Evolutionary conservation across 2,797 vertebrate genomes (phyloP).

Genomic region (Crocidura indochinensis): DNA sequence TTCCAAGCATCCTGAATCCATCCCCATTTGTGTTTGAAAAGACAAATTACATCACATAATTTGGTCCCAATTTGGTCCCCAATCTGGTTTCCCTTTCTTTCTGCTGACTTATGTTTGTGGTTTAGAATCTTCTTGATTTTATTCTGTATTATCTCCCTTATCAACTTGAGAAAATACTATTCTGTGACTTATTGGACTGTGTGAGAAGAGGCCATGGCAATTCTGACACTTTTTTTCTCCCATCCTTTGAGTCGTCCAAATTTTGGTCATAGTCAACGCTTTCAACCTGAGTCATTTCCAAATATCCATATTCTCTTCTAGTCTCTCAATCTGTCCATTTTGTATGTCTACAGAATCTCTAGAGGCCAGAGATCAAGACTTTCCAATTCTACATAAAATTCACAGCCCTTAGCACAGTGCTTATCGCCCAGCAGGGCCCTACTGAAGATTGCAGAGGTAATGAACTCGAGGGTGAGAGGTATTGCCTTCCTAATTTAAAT

Average conservation of each 20-base stretch:
- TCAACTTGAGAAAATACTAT: not conserved
- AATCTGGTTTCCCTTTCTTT: not conserved
- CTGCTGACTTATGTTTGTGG: not conserved
- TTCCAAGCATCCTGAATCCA: not conserved
- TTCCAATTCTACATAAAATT: not conserved
- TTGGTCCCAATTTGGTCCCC: too few species aligned
- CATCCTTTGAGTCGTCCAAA: not conserved
- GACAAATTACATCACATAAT: not conserved
- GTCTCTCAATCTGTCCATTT: not conserved
- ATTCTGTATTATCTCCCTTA: not conserved
- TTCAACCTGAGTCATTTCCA: not conserved
- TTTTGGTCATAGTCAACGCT: not conserved
- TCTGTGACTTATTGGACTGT: not conserved
- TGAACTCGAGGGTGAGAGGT: not conserved
- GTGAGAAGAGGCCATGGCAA: not conserved
- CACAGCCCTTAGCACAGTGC: not conserved
- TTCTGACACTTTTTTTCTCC: not conserved
- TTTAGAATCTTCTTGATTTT: not conserved
- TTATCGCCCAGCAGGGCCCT: not conserved
- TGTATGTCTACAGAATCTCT: not conserved
- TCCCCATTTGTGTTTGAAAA: not conserved
- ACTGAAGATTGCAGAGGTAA: not conserved
- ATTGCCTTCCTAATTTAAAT: conserved; percentile 30
- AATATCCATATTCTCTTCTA: not conserved
- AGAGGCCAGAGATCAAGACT: not conserved